A percentile compares a stretch with the other conserved stretches of the same genome.
Evolutionary conservation across 92 coral and sea anemone genomes (phyloP).

Genomic region (Phymanthus crucifer): DNA sequence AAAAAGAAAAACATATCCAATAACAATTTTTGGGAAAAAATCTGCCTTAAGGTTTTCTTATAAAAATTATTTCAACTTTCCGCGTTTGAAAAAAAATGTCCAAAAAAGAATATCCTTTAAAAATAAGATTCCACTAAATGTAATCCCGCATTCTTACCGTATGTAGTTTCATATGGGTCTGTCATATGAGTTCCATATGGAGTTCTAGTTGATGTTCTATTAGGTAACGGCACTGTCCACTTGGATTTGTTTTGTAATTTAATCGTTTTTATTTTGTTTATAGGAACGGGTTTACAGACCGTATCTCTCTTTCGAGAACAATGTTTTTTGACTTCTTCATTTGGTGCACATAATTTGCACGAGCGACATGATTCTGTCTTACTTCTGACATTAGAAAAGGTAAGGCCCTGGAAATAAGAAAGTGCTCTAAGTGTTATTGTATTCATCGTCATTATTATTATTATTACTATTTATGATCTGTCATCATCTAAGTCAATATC

Average conservation of each 20-base stretch:
- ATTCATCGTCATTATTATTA: constrained; percentile 4
- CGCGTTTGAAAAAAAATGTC: too few species aligned
- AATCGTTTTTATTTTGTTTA: not conserved
- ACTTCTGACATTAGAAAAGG: constrained; percentile 45
- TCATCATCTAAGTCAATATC: too few species aligned
- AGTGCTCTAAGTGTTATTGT: too few species aligned
- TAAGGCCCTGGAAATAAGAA: constrained; percentile 39
- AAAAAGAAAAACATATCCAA: too few species aligned
- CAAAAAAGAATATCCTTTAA: not conserved
- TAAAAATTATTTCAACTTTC: too few species aligned
- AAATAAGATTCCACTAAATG: too few species aligned
- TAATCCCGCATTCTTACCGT: not conserved
- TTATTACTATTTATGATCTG: too few species aligned
- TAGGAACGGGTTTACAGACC: constrained; percentile 26
- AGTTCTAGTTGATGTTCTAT: not conserved
- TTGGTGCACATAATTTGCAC: constrained; percentile 38
- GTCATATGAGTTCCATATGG: not conserved
- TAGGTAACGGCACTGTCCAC: constrained; percentile 3
- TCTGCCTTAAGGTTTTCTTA: too few species aligned
- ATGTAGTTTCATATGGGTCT: not conserved
- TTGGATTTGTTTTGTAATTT: constrained; percentile 21
- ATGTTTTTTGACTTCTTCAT: not conserved
- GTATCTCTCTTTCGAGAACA: constrained; percentile 49
- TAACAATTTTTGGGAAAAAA: too few species aligned
- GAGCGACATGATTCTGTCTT: constrained; percentile 27